phyloP scores from a whole-genome alignment of 2,113 vertebrate genomes.

The Malaclemys terrapin region DNA sequence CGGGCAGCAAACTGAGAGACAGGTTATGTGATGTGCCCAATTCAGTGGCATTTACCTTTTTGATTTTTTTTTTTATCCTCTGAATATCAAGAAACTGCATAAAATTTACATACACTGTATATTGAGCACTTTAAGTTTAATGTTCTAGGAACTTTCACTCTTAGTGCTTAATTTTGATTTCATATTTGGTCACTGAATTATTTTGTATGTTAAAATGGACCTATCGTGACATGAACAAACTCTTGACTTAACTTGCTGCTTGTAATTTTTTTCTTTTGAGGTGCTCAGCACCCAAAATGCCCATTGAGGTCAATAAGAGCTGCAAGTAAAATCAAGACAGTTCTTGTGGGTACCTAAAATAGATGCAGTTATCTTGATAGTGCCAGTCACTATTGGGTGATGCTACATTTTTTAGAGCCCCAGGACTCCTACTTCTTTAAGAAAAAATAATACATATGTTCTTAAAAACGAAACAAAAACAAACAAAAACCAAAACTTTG shows the following conservation, averaged over 20 bases:
- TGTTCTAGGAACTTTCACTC: neutral
- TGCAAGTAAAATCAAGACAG: neutral
- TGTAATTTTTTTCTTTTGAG: neutral
- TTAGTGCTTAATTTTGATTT: neutral
- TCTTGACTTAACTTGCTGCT: neutral
- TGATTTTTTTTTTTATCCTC: neutral
- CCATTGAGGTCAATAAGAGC: neutral
- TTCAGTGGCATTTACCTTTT: neutral
- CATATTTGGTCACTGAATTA: neutral
- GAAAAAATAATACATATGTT: neutral
- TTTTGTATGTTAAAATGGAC: neutral
- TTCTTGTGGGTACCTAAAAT: neutral
- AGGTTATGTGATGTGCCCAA: neutral
- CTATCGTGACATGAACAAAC: neutral
- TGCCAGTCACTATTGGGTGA: neutral
- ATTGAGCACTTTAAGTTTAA: neutral
- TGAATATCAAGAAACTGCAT: slow-evolving; percentile 17
- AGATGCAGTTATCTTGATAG: neutral
- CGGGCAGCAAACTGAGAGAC: neutral
- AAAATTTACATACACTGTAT: neutral
- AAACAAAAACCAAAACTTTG: neutral
- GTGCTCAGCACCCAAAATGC: neutral
- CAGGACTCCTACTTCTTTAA: neutral
- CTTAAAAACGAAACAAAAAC: neutral
- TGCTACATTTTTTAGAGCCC: neutral